These are phyloP conservation scores for Meriones psammophilus DNA, from an alignment of 2,797 vertebrate genomes.

Conservation along the genomic window DNA sequence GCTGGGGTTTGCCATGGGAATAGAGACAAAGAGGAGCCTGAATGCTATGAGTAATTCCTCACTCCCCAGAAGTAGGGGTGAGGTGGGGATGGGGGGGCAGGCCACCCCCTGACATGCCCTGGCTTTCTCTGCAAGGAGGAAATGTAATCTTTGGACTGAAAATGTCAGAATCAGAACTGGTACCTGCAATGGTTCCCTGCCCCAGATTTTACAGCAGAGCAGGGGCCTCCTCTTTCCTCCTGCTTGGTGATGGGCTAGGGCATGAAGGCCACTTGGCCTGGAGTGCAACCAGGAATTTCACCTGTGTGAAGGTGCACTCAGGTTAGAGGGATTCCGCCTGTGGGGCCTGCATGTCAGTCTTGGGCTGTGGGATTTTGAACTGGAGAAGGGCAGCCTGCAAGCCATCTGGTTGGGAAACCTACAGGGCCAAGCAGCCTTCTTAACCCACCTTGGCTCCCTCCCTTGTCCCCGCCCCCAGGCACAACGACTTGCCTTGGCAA, in stretches of 20 bases:
- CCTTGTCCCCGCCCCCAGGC: conserved; percentile 86
- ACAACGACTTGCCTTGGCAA: conserved; percentile 97
- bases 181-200: background rate
- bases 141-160: background rate
- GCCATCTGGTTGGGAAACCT: background rate
- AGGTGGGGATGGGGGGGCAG: too few species aligned
- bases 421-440: accelerated
- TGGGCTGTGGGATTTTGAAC: background rate
- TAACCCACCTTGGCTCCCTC: accelerated
- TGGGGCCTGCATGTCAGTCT: background rate
- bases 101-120: too few species aligned
- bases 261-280: background rate
- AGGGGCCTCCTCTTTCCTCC: background rate
- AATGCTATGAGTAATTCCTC: background rate
- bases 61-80: background rate
- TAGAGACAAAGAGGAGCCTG: background rate
- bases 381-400: background rate
- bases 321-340: background rate
- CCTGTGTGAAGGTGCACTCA: background rate
- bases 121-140: too few species aligned
- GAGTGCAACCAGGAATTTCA: background rate
- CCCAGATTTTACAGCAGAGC: background rate
- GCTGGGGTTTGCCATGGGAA: background rate
- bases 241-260: too few species aligned
- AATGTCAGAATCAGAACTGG: too few species aligned